Evolutionary conservation across 2,888 invertebrate species (phyloP), one percentile per base, ranked within the genome.

Genomic region (Cataglyphis cursor): DNA sequence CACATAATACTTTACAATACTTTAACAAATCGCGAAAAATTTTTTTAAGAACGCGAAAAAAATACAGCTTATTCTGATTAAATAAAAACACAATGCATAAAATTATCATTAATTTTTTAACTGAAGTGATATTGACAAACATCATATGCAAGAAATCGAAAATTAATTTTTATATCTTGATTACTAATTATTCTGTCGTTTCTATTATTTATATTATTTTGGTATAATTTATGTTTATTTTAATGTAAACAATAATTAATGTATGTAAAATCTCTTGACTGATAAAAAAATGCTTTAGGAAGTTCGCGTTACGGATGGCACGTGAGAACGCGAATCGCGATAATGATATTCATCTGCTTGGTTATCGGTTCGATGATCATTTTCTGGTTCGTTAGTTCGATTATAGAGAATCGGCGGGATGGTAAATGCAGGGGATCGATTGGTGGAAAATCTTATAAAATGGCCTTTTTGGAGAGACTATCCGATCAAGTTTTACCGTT

Each of bases 371-470:
- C 89, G 1, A 74, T 92, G 28, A 90, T 91, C 31, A 83, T 92
- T 48, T 92, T 91, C 86, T 92, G 92, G 92, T 88, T 93, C 51
- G 87, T 91, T n/a, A 91, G 86, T 38, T 90, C 91, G 18, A 88
- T 91, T 81, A 82, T 90, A 75, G 85, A 84, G 48, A 76, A 80
- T 51, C 65, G 73, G 24, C 74, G 59, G 15, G 35, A 68, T 54
- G 18, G 31, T 24, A 62, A 41, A 38, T 41, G 41, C 48, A 48
- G 41, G 24, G 78, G 28, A 6, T 54, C 41, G 31, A 44, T 18
- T 3, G 54, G 10, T 9, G 12, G 31, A 41, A 65, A 51, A 31
- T 38, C 70, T 48, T 61, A 35, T 48, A 85, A 83, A 64, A 31
- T 54, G 15, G 41, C 75, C 1, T 35, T 62, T 57, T 68, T 83